phyloP scores from a whole-genome alignment of 2,888 invertebrate genomes.

The Trissoscelio sp. region DNA sequence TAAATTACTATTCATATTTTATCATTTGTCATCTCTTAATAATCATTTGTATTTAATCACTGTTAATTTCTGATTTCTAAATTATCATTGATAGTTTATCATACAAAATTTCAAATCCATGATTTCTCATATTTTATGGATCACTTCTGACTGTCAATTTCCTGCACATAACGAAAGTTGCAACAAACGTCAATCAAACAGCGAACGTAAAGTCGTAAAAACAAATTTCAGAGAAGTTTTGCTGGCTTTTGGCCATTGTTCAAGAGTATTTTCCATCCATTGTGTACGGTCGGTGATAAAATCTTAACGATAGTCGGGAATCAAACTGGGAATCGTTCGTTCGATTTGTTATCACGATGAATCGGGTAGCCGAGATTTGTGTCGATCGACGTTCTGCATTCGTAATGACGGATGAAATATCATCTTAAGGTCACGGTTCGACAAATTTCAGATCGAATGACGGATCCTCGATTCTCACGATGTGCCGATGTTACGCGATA shows the following conservation, averaged over 20 bases:
- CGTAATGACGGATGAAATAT: constrained; percentile 67
- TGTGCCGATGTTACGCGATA: constrained; percentile 65
- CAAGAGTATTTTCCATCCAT: constrained; percentile 17
- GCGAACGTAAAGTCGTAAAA: too few species aligned
- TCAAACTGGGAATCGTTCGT: constrained; percentile 30
- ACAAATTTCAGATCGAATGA: constrained; percentile 66
- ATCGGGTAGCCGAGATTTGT: constrained; percentile 31
- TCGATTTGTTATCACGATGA: constrained; percentile 44
- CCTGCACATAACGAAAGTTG: too few species aligned
- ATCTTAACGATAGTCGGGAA: constrained; percentile 51
- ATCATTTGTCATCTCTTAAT: too few species aligned
- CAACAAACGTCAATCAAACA: too few species aligned
- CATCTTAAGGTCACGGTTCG: constrained; percentile 65
- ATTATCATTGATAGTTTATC: too few species aligned
- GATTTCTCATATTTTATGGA: too few species aligned
- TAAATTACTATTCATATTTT: too few species aligned
- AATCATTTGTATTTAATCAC: too few species aligned
- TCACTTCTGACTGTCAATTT: too few species aligned
- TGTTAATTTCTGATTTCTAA: too few species aligned
- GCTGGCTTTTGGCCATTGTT: constrained; percentile 41
- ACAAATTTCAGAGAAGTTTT: constrained; percentile 4
- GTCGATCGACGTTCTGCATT: constrained; percentile 40
- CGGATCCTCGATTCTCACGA: constrained; percentile 64
- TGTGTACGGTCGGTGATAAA: constrained; percentile 41
- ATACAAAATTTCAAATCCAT: too few species aligned